Evolutionary conservation across 2,797 vertebrate species (phyloP), one percentile per base, ranked within the genome.

Genomic region (Sebastes steindachneri): DNA sequence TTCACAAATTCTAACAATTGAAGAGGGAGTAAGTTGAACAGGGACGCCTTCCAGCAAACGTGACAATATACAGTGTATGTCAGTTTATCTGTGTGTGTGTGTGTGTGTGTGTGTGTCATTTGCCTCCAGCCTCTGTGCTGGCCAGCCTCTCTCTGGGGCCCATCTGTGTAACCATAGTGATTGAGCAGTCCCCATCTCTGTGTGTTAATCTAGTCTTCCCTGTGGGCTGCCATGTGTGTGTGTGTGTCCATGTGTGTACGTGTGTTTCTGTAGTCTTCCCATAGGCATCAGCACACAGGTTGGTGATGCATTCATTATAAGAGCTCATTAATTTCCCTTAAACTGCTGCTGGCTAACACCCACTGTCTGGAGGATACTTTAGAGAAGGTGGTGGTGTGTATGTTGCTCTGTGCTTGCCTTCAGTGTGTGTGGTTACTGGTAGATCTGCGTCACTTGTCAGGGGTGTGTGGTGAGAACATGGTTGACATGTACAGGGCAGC

Each of bases 141-240:
- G 85, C 87, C 72, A 23, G 85, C 69, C 83, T 89, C 86, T 94
- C 90, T 91, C 90, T 83, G 77, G 88, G 82, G 81, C 76, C 93
- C 92, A 92, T 94, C 93, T 95, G 93, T 84, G 95, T 95, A 95
- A 94, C 94, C 94, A 95, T 95, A 94, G 95, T 90, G 94, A 96
- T 93, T 87, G 85, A 95, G 88, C 89, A 82, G 90, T 92, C 89
- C 89, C 88, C 90, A 91, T 94, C 87, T 92, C 86, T 86, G 84
- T 88, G 89, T 91, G 88, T 93, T 93, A 92, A 93, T 92, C 88
- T 84, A 84, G 88, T 91, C 88, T 87, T 92, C 90, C 90, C 90
- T 83, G 77, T 90, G 86, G 87, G 80, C 72, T 69, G 78, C 15
- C 9, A 60, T 84, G 62, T 79, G 68, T 71, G 53, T 82, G 63